Percentiles rank a stretch among this genome's conserved stretches.
These are phyloP conservation scores for Himalopsyche anomala DNA, from an alignment of 2,888 invertebrate genomes.

Conservation along the genomic window DNA sequence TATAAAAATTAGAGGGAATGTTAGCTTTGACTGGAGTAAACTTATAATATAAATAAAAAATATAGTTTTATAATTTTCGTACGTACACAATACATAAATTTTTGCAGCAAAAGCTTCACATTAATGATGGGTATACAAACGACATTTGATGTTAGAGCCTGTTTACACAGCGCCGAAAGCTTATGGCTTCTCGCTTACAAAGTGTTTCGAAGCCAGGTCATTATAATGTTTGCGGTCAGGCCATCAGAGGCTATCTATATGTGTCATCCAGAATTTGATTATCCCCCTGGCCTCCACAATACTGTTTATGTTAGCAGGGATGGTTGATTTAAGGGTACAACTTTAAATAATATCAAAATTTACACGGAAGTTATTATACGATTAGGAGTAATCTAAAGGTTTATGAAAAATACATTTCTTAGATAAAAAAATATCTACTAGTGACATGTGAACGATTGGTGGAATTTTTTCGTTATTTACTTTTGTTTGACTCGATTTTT, in stretches of 20 bases:
- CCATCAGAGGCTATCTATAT: conserved; percentile 26
- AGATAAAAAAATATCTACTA: too few relatives aligned
- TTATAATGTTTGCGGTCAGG: conserved; percentile 30
- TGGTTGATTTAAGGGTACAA: background rate
- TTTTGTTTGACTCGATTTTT: too few relatives aligned
- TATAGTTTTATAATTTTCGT: too few relatives aligned
- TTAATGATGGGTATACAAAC: background rate
- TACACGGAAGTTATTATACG: too few relatives aligned
- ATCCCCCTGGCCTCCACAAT: background rate
- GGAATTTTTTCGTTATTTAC: too few relatives aligned
- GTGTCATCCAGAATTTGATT: conserved; percentile 17
- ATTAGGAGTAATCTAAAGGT: too few relatives aligned
- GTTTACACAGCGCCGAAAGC: background rate
- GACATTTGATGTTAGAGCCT: background rate
- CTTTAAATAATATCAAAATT: background rate
- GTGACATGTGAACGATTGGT: too few relatives aligned
- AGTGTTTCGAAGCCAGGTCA: background rate
- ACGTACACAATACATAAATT: too few relatives aligned
- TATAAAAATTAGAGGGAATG: too few relatives aligned
- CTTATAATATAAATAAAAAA: too few relatives aligned
- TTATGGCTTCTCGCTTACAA: background rate
- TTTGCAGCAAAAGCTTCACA: background rate
- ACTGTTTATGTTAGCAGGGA: background rate
- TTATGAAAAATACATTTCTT: too few relatives aligned
- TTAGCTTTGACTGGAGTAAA: too few relatives aligned